Evolutionary conservation across 2,888 invertebrate genomes (phyloP), one percentile per base, ranked within the genome.

Genomic region (Cetonia aurata): DNA sequence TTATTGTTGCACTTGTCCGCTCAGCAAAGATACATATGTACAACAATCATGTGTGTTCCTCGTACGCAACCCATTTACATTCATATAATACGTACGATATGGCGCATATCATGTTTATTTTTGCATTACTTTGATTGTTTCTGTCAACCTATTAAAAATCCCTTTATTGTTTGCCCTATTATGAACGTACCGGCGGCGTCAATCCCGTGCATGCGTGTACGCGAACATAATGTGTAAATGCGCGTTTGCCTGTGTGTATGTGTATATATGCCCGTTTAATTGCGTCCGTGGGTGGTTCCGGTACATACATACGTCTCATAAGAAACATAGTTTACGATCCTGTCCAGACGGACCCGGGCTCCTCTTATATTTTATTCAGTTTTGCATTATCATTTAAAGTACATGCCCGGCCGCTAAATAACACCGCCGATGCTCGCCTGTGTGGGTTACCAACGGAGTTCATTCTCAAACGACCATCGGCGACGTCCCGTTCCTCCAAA

Each of bases 291-390:
- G 75, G 75, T 75, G 75, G 75, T 74, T 73, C 72, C 71, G 73
- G 74, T 75, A 74, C 75, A 74, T 25, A 25, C 25, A 25, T 71
- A 75, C 72, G 75, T 75, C 75, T 74, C 75, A 75, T 75, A 75
- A 75, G 71, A 75, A 74, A 56, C 69, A 69, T 70, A 73, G 75
- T 75, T 75, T 75, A 75, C 72, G 75, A 74, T 73, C 69, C 71
- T 72, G 72, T 71, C 75, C 71, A 71, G 69, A 67, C 73, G 74
- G 72, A 67, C 71, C 73, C 71, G 74, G 70, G 71, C 71, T 73
- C 71, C 74, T 74, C 74, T 72, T 74, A 74, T 75, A 74, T 75
- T 75, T 75, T 73, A 75, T 73, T 72, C 71, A 71, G 71, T 72
- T 73, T 73, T 71, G 71, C 73, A 74, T 75, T 74, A 74, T 74